phyloP scores from a whole-genome alignment of 2,888 invertebrate genomes.

The Altica lythri region DNA sequence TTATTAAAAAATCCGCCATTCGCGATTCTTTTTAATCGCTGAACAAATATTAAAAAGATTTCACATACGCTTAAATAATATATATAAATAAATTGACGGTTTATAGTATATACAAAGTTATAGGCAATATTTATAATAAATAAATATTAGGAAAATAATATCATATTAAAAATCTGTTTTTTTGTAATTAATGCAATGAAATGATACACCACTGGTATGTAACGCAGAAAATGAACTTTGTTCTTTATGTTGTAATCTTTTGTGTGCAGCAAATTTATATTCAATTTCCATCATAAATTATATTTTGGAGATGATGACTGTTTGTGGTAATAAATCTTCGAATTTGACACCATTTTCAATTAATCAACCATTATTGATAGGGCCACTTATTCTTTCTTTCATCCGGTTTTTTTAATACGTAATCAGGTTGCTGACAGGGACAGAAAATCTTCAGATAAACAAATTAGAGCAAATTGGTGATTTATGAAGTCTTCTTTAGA shows the following conservation, averaged over 20 bases:
- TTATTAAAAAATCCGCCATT: too few species aligned
- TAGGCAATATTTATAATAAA: too few species aligned
- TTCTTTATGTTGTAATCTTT: conserved; percentile 32
- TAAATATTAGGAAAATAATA: too few species aligned
- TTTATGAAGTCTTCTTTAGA: conserved; percentile 7
- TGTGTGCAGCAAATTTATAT: conserved; percentile 40
- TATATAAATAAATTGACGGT: too few species aligned
- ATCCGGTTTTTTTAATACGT: conserved; percentile 10
- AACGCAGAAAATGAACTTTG: conserved; percentile 33
- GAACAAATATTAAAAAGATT: too few species aligned
- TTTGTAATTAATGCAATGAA: too few species aligned
- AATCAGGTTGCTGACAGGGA: conserved; percentile 9
- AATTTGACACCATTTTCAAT: conserved; percentile 27
- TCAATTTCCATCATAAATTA: conserved; percentile 40
- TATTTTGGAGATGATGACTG: conserved; percentile 30
- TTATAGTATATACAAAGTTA: too few species aligned
- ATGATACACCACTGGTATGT: too few species aligned
- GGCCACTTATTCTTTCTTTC: conserved; percentile 12
- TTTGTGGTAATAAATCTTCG: conserved; percentile 24
- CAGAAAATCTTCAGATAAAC: conserved; percentile 5
- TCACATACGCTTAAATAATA: too few species aligned
- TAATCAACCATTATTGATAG: conserved; percentile 28
- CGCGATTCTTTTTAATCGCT: too few species aligned
- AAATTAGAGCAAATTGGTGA: conserved; percentile 12
- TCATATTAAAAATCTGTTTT: too few species aligned